These are phyloP conservation scores for Ectemnius cavifrons DNA, from an alignment of 2,888 invertebrate genomes.

Conservation along the genomic window DNA sequence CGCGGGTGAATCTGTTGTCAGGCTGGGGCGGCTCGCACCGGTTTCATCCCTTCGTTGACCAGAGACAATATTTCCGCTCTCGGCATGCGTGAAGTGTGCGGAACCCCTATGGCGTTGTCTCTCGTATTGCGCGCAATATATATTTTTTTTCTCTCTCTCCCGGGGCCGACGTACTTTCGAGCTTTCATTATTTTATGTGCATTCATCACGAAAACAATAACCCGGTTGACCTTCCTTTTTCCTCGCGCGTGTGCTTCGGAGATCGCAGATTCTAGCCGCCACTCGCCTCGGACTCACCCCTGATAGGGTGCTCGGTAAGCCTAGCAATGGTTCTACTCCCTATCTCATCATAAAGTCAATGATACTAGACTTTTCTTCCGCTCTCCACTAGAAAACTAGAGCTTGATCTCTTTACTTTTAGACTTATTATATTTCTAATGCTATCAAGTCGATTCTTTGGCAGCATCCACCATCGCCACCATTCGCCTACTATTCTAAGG, in stretches of 20 bases:
- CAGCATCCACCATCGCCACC: too few relatives aligned
- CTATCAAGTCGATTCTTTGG: too few relatives aligned
- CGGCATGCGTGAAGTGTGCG: conserved; percentile 56
- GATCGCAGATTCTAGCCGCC: conserved; percentile 21
- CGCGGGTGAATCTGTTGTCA: conserved; percentile 47
- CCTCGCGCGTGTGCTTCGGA: conserved; percentile 17
- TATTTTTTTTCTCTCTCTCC: conserved; percentile 56
- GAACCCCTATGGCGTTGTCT: conserved; percentile 71
- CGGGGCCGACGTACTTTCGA: conserved; percentile 63
- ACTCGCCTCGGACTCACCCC: not conserved
- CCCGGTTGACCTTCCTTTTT: conserved; percentile 55
- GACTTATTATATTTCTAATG: too few relatives aligned
- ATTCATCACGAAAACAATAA: conserved; percentile 72
- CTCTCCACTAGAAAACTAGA: too few relatives aligned
- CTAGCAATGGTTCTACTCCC: not conserved
- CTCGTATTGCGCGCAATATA: conserved; percentile 72
- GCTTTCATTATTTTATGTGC: conserved; percentile 74
- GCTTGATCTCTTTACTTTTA: too few relatives aligned
- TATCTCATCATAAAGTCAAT: too few relatives aligned
- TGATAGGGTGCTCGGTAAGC: not conserved
- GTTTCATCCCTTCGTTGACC: conserved; percentile 34
- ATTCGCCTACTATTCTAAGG: conserved; percentile 23
- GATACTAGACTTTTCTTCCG: too few relatives aligned
- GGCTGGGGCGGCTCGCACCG: not conserved
- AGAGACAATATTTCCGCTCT: conserved; percentile 62